These are phyloP conservation scores for Axinella damicornis DNA, from an alignment of 37 sponge, comb jelly and placozoan species.

Conservation along the genomic window DNA sequence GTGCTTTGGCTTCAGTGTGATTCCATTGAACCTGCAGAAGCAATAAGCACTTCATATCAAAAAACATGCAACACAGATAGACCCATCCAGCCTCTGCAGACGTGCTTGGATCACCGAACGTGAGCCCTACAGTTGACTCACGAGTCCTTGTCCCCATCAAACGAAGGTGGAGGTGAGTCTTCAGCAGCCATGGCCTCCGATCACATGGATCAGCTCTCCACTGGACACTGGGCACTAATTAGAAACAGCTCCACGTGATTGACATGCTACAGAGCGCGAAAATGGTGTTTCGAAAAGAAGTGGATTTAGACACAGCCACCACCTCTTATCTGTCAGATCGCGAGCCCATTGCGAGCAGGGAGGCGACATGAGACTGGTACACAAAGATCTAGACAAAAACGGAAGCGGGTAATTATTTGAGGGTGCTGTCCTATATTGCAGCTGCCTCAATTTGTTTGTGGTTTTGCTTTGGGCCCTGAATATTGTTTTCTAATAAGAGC, in stretches of 20 bases:
- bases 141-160: constrained; percentile 39
- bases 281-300: background rate
- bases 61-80: too few species aligned
- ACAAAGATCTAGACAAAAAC: constrained; percentile 58
- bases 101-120: too few species aligned
- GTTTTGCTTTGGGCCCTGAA: too few species aligned
- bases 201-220: too few species aligned
- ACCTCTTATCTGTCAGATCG: background rate
- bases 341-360: background rate
- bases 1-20: constrained; percentile 48
- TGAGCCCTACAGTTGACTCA: constrained; percentile 1
- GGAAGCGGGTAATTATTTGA: constrained; percentile 57
- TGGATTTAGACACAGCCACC: background rate
- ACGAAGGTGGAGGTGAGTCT: too few species aligned
- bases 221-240: background rate
- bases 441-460: too few species aligned
- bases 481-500: too few species aligned
- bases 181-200: too few species aligned
- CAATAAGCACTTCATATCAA: too few species aligned
- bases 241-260: background rate
- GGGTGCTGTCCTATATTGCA: too few species aligned
- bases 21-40: constrained; percentile 62
- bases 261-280: too few species aligned
- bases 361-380: constrained; percentile 64
- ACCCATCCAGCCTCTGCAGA: too few species aligned